These are phyloP conservation scores for Bombus sibiricus DNA, from an alignment of 1,140 invertebrate species.

Conservation along the genomic window DNA sequence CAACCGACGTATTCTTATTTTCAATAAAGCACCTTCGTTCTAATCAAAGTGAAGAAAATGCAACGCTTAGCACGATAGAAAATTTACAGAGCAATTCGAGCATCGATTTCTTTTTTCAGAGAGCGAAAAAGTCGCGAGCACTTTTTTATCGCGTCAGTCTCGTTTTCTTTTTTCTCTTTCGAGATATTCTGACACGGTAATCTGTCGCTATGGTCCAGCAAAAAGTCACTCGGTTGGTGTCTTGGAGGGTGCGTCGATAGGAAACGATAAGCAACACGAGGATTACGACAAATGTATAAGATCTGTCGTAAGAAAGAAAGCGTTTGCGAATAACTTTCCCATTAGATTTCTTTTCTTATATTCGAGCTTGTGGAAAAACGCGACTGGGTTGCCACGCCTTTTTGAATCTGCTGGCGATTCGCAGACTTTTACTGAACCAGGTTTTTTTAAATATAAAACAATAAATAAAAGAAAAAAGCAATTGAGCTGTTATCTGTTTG, in stretches of 20 bases:
- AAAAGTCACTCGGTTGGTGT: neutral
- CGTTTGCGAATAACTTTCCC: neutral
- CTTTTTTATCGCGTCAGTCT: too few relatives aligned
- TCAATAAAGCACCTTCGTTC: neutral
- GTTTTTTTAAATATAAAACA: too few relatives aligned
- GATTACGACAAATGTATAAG: neutral
- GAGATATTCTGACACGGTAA: neutral
- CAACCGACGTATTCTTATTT: neutral
- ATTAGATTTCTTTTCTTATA: neutral
- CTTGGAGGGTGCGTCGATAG: neutral
- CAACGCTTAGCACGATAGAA: neutral
- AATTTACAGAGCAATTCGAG: conserved; percentile 12
- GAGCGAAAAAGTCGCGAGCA: neutral
- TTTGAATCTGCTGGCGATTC: too few relatives aligned
- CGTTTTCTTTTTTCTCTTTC: neutral
- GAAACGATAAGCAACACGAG: neutral
- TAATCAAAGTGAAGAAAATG: too few relatives aligned
- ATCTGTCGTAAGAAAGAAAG: neutral
- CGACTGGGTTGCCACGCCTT: neutral
- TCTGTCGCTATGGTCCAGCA: neutral
- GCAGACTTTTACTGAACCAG: too few relatives aligned
- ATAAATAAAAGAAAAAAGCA: too few relatives aligned
- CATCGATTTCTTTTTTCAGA: neutral
- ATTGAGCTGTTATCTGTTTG: too few relatives aligned
- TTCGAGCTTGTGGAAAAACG: neutral